A percentile compares a stretch with the other conserved stretches of the same genome.
Conservation (phyloP, 2,797 vertebrate genomes). For the Manis crassicaudata region DNA sequence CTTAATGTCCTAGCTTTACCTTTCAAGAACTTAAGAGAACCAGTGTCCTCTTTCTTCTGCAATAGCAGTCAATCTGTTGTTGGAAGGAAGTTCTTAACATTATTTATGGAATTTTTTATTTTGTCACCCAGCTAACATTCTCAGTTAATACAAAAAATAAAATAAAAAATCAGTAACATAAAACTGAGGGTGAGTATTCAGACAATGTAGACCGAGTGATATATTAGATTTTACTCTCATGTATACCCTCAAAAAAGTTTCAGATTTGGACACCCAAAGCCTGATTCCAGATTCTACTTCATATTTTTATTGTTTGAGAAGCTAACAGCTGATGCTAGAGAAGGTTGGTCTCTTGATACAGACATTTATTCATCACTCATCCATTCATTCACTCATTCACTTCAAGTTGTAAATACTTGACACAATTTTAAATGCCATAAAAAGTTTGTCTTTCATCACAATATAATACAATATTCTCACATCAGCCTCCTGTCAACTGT, state of each 20-base stretch:
- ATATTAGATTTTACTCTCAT: background rate
- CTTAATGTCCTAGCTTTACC: background rate
- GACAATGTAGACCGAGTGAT: background rate
- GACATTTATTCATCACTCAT: background rate
- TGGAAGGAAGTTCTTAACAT: background rate
- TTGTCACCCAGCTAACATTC: background rate
- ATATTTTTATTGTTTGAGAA: background rate
- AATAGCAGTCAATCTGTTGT: background rate
- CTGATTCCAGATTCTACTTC: background rate
- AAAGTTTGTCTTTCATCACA: background rate
- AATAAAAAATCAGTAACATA: background rate
- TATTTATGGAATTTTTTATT: background rate
- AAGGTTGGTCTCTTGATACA: background rate
- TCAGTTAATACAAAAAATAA: background rate
- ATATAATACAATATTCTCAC: background rate
- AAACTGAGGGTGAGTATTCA: background rate
- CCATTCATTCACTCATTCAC: background rate
- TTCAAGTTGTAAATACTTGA: conserved; percentile 9
- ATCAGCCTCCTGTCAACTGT: background rate
- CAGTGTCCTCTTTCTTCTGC: background rate
- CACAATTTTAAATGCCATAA: background rate
- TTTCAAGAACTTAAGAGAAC: background rate
- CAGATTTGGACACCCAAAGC: background rate
- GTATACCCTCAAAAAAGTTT: background rate
- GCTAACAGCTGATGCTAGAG: background rate